Base-by-base conservation (phyloP, 1,140 invertebrate genomes). In the Pantala flavescens region DNA sequence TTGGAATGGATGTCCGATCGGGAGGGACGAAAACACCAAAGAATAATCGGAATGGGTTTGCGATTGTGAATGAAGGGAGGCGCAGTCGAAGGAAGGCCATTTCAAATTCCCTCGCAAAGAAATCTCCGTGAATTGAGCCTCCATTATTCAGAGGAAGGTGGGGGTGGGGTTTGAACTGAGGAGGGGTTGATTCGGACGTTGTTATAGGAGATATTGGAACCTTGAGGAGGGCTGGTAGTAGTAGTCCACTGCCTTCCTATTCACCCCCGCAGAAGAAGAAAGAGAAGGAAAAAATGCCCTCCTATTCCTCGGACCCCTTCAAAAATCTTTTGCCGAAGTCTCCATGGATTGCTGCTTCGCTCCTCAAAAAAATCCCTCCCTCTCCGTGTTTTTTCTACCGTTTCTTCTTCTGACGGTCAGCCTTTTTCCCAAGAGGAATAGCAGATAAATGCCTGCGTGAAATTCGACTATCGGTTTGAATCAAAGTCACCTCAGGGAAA, bases 21-120 rank as follows among this genome's bases (percentile, higher is more conserved):
- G 9, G n/a, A n/a, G 49, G 49, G 49, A 14, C 12, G 49, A 63
- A 63, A 63, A 21, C 49, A 36, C 28, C 28, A 36, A 36, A 36
- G 28, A 36, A 36, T 36, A 36, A 36, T 36, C 28, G 28, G 28
- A 36, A 36, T 2, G 28, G 28, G 9, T 2, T 36, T 36, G 3
- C 28, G 28, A 36, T 36, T 36, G 28, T 36, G 28, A 36, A 36
- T 36, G 28, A 36, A 36, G 28, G 28, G 28, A 9, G 9, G 49
- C 49, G 16, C n/a, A 16, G 49, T 63, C 49, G 49, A 63, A 63
- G 49, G 49, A 63, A 63, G 49, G 49, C 49, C 49, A 63, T 63
- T 63, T 63, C 49, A 63, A 63, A 63, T 63, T 63, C 49, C 49
- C 49, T 63, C 49, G 49, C 16, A 63, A 63, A 63, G 49, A 63